These are phyloP conservation scores for Scylla paramamosain DNA, from an alignment of 1,140 invertebrate species.

Conservation along the genomic window DNA sequence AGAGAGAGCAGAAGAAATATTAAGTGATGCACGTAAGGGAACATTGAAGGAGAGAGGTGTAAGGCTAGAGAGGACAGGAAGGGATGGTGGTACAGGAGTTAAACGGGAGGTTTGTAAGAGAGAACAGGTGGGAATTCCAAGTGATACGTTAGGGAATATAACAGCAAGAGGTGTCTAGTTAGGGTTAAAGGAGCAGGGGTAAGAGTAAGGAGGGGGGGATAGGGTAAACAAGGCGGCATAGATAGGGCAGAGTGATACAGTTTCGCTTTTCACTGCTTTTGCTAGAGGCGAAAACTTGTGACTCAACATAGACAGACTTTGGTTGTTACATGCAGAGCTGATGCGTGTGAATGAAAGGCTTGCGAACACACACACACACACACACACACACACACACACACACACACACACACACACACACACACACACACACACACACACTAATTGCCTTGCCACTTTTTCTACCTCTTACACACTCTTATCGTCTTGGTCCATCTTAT, in stretches of 20 bases:
- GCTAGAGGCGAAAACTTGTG: neutral
- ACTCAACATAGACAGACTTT: neutral
- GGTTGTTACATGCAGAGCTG: neutral
- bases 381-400: neutral
- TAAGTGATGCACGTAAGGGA: neutral
- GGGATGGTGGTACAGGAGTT: neutral
- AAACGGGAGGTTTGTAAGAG: no score
- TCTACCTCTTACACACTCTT: neutral
- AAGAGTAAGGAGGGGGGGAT: neutral
- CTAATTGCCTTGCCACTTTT: neutral
- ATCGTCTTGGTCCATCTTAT: neutral
- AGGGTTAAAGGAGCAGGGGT: no score
- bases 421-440: no score
- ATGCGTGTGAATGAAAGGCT: neutral
- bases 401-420: no score
- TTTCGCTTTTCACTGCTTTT: neutral
- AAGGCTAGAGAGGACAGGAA: neutral
- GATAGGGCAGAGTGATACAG: neutral
- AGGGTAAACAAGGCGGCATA: neutral
- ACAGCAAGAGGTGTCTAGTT: no score
- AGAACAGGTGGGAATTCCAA: neutral
- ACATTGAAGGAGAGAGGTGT: neutral
- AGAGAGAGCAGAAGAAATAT: neutral
- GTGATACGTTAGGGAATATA: no score
- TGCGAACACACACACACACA: neutral